A percentile compares a stretch with the other conserved stretches of the same genome.
Evolutionary conservation across 1,140 invertebrate species (phyloP).

Genomic region (Cephus cinctus): DNA sequence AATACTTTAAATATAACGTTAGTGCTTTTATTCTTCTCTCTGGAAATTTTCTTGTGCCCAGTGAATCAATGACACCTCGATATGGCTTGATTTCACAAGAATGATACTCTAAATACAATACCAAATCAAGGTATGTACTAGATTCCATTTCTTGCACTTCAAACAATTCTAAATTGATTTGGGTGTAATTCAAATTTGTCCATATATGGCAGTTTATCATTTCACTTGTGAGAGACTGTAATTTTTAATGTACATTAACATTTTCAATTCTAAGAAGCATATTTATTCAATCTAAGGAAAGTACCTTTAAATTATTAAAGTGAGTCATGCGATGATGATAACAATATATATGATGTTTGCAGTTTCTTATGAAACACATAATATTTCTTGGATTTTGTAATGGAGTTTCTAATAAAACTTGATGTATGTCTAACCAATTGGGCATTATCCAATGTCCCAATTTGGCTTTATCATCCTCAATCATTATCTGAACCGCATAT

Average conservation of each 20-base stretch:
- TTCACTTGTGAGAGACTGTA: too few species aligned
- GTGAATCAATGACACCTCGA: conserved; percentile 17
- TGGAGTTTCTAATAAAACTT: conserved; percentile 15
- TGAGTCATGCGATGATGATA: conserved; percentile 23
- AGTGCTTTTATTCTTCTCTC: background rate
- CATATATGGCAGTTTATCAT: too few species aligned
- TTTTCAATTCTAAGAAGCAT: background rate
- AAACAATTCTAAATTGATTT: conserved; percentile 20
- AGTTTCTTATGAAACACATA: conserved; percentile 22
- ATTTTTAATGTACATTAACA: conserved; percentile 10
- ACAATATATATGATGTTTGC: conserved; percentile 24
- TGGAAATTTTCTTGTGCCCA: background rate
- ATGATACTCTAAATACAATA: conserved; percentile 23
- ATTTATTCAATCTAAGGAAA: background rate
- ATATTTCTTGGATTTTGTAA: conserved; percentile 14
- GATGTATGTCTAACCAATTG: conserved; percentile 20
- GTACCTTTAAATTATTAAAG: conserved; percentile 22
- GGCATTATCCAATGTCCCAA: conserved; percentile 37
- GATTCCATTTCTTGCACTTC: conserved; percentile 10
- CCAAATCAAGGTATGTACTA: conserved; percentile 13
- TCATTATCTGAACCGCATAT: conserved; percentile 23
- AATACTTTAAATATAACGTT: conserved; percentile 13
- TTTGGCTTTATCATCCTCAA: background rate
- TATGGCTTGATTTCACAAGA: conserved; percentile 17
- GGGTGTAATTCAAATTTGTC: conserved; percentile 14